These are phyloP conservation scores for Ophthalmolycus amberensis DNA, from an alignment of 2,113 vertebrate species.

Conservation along the genomic window DNA sequence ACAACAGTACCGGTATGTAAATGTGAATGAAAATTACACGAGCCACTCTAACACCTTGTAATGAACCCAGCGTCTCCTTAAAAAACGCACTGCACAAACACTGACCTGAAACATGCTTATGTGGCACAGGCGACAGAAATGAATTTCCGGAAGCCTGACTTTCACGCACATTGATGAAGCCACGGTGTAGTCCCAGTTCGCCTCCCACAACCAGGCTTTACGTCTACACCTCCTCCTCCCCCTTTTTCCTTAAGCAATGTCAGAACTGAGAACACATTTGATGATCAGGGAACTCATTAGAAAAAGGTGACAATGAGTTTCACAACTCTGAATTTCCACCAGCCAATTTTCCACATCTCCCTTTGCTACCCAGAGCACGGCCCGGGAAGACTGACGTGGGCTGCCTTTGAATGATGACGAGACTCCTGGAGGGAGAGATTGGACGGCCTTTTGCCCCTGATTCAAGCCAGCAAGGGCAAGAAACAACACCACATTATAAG, in stretches of 20 bases:
- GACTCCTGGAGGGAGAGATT: constrained; percentile 36
- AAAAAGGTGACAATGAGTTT: constrained; percentile 89
- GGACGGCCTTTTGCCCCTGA: constrained; percentile 47
- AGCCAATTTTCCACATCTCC: constrained; percentile 72
- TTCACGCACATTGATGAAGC: constrained; percentile 80
- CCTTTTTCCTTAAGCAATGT: constrained; percentile 56
- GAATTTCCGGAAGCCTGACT: constrained; percentile 81
- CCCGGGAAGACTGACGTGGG: constrained; percentile 58
- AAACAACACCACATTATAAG: constrained; percentile 42
- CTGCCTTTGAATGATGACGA: constrained; percentile 66
- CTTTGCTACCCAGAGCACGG: constrained; percentile 61
- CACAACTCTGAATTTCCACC: constrained; percentile 73
- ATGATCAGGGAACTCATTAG: constrained; percentile 82
- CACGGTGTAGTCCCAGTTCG: constrained; percentile 34
- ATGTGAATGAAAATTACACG: constrained; percentile 70
- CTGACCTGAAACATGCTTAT: constrained; percentile 77
- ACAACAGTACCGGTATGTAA: constrained; percentile 64
- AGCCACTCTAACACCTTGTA: constrained; percentile 81
- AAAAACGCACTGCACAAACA: constrained; percentile 60
- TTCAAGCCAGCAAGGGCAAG: constrained; percentile 37
- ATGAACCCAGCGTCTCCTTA: constrained; percentile 69
- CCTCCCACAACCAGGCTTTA: constrained; percentile 39
- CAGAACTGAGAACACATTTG: constrained; percentile 74
- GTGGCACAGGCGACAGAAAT: constrained; percentile 67
- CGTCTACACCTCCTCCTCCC: constrained; percentile 47